Base-by-base conservation (phyloP, 2,888 invertebrate genomes). In the Dicyrtomina minuta region DNA sequence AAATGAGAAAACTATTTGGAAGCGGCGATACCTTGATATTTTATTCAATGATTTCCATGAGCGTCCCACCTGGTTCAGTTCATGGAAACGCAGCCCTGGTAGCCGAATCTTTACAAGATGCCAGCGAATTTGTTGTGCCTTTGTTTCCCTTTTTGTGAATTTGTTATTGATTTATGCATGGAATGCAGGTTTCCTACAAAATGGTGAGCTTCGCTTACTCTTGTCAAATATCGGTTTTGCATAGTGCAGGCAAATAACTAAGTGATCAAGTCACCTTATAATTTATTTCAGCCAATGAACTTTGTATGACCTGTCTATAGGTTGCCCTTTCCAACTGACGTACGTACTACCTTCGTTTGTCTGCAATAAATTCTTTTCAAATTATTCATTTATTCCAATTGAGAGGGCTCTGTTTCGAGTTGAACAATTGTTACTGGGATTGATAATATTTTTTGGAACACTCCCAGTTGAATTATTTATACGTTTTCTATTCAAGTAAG, bases 21-120 rank as follows among this genome's bases (percentile, higher is more conserved):
- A 1, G 1, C 8, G 41, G 15, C 15, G 51, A n/a, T 65, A 33
- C 22, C n/a, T 20, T 4, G 53, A 65, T 10, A 53, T 20, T 43
- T 2, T 65, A 1, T 55, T 55, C 24, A 27, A 41, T n/a, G 65
- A 39, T 13, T 65, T 65, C 12, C 51, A 65, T 17, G 55, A 65
- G 5, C 27, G 55, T 3, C 65, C 53, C 39, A 41, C 65, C 1
- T 65, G 51, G 41, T 39, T 65, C 5, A 55, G 65, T 53, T 15
- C 26, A 24, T 41, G 39, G 1, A 65, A 51, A 22, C 51, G 55
- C 12, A 17, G 17, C 2, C 65, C 53, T n/a, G 39, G 41, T 13
- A 55, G 26, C 24, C 13, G 26, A 10, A 8, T 33, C 33, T 65
- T 65, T 26, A 51, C 65, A 8, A 17, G 65, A 26, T 65, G 65